A percentile compares a stretch with the other conserved stretches of the same genome.
These are phyloP conservation scores for Rhinopithecus roxellana DNA, from an alignment of 2,113 vertebrate genomes.

Conservation along the genomic window DNA sequence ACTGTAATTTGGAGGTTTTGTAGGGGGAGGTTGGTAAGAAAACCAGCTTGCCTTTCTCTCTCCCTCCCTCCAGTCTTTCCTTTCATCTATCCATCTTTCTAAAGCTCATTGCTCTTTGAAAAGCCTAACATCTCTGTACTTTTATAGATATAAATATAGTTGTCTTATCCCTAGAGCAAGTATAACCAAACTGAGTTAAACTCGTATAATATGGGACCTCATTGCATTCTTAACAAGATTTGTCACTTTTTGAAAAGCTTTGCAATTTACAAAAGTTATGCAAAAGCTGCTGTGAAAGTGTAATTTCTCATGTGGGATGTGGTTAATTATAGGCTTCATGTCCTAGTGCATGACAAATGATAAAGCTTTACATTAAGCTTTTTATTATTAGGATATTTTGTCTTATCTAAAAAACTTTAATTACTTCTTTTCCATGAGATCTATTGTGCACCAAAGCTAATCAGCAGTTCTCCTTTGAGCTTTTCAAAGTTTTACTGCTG, in stretches of 20 bases:
- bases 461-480: conserved; percentile 71
- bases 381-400: conserved; percentile 73
- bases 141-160: neutral
- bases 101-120: neutral
- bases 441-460: conserved; percentile 68
- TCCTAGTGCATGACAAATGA: conserved; percentile 60
- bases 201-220: conserved; percentile 3
- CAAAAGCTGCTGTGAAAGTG: conserved; percentile 54
- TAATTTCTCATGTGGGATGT: conserved; percentile 73
- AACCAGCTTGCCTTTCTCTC: neutral
- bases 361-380: conserved; percentile 75
- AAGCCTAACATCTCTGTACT: neutral
- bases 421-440: conserved; percentile 75
- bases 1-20: neutral
- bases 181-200: conserved; percentile 44
- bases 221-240: conserved; percentile 51
- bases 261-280: conserved; percentile 48
- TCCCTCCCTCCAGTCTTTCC: neutral
- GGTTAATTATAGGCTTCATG: conserved; percentile 62
- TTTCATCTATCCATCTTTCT: neutral
- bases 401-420: conserved; percentile 74
- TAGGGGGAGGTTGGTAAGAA: neutral
- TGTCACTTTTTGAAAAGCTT: conserved; percentile 63
- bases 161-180: neutral
- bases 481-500: conserved; percentile 69